Conservation (phyloP, 1,140 invertebrate species). For the Littorina saxatilis region DNA sequence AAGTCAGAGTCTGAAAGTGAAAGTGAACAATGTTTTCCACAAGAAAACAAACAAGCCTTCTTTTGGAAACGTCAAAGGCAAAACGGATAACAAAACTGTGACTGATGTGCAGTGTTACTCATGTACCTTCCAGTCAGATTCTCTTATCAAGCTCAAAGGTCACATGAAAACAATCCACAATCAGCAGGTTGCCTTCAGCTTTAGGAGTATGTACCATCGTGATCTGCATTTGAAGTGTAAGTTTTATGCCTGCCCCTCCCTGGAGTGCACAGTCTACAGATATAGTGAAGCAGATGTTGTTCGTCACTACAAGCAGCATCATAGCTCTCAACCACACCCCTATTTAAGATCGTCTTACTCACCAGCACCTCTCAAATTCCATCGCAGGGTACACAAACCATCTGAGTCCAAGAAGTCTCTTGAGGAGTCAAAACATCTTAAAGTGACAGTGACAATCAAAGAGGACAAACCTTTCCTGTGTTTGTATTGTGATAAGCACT, state of each 20-base stretch:
- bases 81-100: slow-evolving; percentile 4
- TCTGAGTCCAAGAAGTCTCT: neutral
- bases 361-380: neutral
- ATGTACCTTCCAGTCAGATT: neutral
- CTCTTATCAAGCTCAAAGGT: neutral
- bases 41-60: neutral
- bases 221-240: neutral
- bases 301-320: slow-evolving; percentile 6
- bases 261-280: neutral
- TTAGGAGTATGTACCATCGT: neutral
- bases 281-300: neutral
- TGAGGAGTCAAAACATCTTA: neutral
- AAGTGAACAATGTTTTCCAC: no score
- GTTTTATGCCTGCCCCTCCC: slow-evolving; percentile 18
- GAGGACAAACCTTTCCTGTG: neutral
- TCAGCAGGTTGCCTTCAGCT: neutral
- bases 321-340: neutral
- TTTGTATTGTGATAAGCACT: slow-evolving; percentile 6
- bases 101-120: slow-evolving; percentile 24
- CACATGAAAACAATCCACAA: neutral
- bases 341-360: neutral
- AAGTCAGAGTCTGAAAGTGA: neutral
- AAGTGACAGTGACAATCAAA: neutral
- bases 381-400: neutral
- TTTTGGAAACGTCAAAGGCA: neutral